phyloP scores from a whole-genome alignment of 2,113 vertebrate genomes.

The Rhodinocichla rosea region DNA sequence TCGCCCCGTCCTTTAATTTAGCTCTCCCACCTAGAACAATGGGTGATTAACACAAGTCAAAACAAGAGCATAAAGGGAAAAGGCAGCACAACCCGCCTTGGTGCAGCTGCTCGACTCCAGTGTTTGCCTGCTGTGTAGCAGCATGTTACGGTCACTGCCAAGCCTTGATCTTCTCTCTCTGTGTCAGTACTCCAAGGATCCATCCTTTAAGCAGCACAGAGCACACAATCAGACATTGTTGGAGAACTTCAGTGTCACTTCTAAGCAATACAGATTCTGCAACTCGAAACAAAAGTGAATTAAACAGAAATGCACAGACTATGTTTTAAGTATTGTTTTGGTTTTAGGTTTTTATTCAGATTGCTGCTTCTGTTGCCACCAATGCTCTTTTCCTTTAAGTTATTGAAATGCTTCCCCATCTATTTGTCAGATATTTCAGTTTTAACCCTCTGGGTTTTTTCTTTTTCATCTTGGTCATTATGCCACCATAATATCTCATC shows the following conservation, averaged over 20 bases:
- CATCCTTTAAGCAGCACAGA: not conserved
- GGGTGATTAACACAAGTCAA: slow-evolving; percentile 55
- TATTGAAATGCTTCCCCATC: not conserved
- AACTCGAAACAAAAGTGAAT: not conserved
- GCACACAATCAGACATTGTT: slow-evolving; percentile 7
- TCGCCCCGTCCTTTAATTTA: slow-evolving; percentile 44
- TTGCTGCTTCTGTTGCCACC: not conserved
- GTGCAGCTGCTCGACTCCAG: slow-evolving; percentile 16
- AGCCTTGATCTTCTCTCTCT: slow-evolving; percentile 28
- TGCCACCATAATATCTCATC: not conserved
- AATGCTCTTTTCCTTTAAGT: not conserved
- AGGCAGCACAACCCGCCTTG: slow-evolving; percentile 11
- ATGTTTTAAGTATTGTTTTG: not conserved
- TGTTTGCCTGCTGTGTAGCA: slow-evolving; percentile 34
- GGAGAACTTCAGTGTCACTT: not conserved
- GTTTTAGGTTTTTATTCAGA: not conserved
- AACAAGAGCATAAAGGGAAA: slow-evolving; percentile 33
- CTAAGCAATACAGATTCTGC: not conserved
- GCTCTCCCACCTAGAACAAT: slow-evolving; percentile 66
- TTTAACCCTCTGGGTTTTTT: not conserved
- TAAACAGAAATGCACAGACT: not conserved
- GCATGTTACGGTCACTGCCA: slow-evolving; percentile 11
- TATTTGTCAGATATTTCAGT: not conserved
- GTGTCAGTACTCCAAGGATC: slow-evolving; percentile 2
- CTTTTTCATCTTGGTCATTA: not conserved